Conservation (phyloP, 2,888 invertebrate genomes). For the Tetrapedia diversipes region DNA sequence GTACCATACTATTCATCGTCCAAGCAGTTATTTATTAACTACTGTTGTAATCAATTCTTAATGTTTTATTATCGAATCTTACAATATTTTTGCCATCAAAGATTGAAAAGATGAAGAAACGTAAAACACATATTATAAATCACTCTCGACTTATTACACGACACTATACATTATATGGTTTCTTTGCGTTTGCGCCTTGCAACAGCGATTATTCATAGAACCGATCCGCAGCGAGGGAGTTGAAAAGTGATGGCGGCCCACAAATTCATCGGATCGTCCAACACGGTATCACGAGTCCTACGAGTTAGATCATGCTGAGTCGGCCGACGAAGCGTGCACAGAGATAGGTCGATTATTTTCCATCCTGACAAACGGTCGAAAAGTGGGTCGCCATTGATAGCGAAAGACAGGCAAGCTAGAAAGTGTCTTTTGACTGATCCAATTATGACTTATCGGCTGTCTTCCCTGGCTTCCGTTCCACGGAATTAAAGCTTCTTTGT, state of each 20-base stretch:
- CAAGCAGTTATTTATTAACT: too few species aligned
- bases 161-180: too few species aligned
- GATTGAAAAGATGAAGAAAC: too few species aligned
- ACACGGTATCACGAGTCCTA: background rate
- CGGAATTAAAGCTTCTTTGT: background rate
- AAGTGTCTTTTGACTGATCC: constrained; percentile 51
- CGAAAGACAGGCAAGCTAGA: constrained; percentile 5
- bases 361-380: constrained; percentile 34
- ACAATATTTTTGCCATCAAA: too few species aligned
- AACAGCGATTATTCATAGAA: background rate
- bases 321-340: constrained; percentile 27
- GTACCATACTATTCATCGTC: too few species aligned
- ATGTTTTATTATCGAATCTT: too few species aligned
- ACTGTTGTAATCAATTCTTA: too few species aligned
- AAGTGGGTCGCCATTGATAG: constrained; percentile 41
- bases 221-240: background rate
- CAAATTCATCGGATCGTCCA: background rate
- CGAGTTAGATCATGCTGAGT: background rate
- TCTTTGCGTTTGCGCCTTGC: too few species aligned
- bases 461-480: background rate
- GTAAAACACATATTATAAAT: too few species aligned
- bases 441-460: constrained; percentile 49
- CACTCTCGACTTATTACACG: too few species aligned
- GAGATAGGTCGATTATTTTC: constrained; percentile 53
- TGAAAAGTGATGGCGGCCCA: background rate